Conservation (phyloP, 2,797 vertebrate species). For the Esox lucius region DNA sequence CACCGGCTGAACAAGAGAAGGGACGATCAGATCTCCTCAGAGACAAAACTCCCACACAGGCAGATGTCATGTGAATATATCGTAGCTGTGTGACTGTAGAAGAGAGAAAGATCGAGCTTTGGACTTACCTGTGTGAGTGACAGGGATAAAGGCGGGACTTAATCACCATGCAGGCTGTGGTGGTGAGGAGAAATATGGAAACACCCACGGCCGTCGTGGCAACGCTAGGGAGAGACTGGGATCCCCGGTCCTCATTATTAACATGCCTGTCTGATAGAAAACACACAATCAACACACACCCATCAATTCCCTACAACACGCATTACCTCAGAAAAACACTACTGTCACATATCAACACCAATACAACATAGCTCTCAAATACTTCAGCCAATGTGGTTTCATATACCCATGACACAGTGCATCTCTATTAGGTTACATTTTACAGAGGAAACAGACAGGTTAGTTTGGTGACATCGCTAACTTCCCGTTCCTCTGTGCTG, state of each 20-base stretch:
- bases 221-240: constrained; percentile 65
- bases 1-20: constrained; percentile 54
- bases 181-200: constrained; percentile 77
- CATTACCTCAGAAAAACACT: neutral
- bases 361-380: neutral
- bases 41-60: neutral
- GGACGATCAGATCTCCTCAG: neutral
- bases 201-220: constrained; percentile 74
- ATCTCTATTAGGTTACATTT: constrained; percentile 46
- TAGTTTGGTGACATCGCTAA: constrained; percentile 48
- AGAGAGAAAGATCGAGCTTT: neutral
- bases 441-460: constrained; percentile 59
- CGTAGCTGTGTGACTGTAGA: too few relatives aligned
- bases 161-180: constrained; percentile 74
- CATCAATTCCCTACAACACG: neutral
- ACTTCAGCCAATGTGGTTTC: constrained; percentile 29
- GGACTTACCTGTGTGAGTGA: constrained; percentile 65
- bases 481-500: constrained; percentile 65
- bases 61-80: neutral
- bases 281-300: constrained; percentile 1
- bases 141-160: constrained; percentile 74
- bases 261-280: constrained; percentile 42
- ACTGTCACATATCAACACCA: neutral
- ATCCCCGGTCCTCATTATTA: constrained; percentile 27
- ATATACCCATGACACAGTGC: constrained; percentile 24